Base-by-base conservation (phyloP, 2,113 vertebrate genomes). In the Bungarus multicinctus region DNA sequence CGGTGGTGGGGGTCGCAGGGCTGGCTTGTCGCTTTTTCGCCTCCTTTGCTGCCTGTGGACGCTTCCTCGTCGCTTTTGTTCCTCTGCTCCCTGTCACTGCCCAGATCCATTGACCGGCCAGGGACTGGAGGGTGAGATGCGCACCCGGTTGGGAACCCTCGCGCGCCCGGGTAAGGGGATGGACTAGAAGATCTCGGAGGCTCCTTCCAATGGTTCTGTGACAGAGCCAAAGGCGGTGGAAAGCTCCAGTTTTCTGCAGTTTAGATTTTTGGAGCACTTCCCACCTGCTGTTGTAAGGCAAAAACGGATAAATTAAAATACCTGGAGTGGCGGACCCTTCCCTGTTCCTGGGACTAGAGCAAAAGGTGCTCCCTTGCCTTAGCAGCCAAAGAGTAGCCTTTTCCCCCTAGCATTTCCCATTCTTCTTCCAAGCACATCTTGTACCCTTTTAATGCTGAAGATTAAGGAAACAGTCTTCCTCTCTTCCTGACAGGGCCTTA, bases 81-180 rank as follows among this genome's bases (percentile, higher is more conserved):
- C 27, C 30, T 5, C 30, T 0, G 30, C 1, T 30, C 60, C 30
- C 64, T 12, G 30, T 30, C 25, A 7, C 57, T 58, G 9, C 0
- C 60, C 27, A 27, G 8, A 27, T 60, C 58, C 60, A 27, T 11
- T 64, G 9, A 64, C 27, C 14, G 30, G 64, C 11, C 25, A 16
- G 64, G 64, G 64, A 34, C 64, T 1, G 64, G n/a, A 16, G 12
- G 12, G 30, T 34, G 14, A 60, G 27, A 30, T 12, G 60, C 60
- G 10, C 60, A 27, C 27, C 60, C 60, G 10, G 60, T 30, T 30
- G 60, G 25, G 10, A 64, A 64, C 9, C 22, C 58, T 16, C 47
- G 47, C 47, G 7, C 8, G 8, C 2, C 64, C 64, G 11, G 60
- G 25, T 27, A 27, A 23, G 10, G 25, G 25, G 57, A 3, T 60